Conservation (phyloP, 1,140 invertebrate genomes). For the Neuroterus valhalla region DNA sequence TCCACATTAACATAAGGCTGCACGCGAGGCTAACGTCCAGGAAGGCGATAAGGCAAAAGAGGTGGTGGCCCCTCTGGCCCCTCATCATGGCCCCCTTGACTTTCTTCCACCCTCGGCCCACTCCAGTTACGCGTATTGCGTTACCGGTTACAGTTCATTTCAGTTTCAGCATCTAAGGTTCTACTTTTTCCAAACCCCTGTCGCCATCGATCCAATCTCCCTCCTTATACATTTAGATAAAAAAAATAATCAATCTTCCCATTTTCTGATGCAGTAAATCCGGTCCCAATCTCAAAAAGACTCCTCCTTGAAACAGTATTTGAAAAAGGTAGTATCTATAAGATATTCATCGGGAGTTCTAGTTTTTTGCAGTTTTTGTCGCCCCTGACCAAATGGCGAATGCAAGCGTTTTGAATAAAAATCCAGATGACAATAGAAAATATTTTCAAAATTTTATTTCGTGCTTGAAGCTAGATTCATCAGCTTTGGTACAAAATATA, state of each 20-base stretch:
- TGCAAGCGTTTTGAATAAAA: too few relatives aligned
- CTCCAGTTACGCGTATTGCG: conserved; percentile 14
- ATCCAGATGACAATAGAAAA: too few relatives aligned
- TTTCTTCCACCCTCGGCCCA: conserved; percentile 36
- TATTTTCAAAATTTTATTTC: too few relatives aligned
- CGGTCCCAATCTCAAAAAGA: too few relatives aligned
- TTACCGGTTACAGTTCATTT: conserved; percentile 7
- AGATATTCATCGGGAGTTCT: background rate
- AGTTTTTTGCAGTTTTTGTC: too few relatives aligned
- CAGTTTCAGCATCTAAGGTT: background rate
- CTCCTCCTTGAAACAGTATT: too few relatives aligned
- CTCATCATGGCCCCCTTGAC: conserved; percentile 52
- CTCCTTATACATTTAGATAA: background rate
- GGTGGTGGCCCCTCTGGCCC: background rate
- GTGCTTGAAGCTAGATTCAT: too few relatives aligned
- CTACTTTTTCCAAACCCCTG: conserved; percentile 31
- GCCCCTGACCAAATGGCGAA: too few relatives aligned
- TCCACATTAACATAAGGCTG: conserved; percentile 71
- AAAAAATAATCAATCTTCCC: too few relatives aligned
- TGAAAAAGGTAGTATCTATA: too few relatives aligned
- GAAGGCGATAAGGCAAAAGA: conserved; percentile 68
- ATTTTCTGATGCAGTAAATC: too few relatives aligned
- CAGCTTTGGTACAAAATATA: too few relatives aligned
- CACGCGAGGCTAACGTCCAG: conserved; percentile 71
- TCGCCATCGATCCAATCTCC: conserved; percentile 7